Percentiles rank a stretch among this genome's conserved stretches.
Evolutionary conservation across 2,797 vertebrate genomes (phyloP).

Genomic region (Chloroceryle amazona): DNA sequence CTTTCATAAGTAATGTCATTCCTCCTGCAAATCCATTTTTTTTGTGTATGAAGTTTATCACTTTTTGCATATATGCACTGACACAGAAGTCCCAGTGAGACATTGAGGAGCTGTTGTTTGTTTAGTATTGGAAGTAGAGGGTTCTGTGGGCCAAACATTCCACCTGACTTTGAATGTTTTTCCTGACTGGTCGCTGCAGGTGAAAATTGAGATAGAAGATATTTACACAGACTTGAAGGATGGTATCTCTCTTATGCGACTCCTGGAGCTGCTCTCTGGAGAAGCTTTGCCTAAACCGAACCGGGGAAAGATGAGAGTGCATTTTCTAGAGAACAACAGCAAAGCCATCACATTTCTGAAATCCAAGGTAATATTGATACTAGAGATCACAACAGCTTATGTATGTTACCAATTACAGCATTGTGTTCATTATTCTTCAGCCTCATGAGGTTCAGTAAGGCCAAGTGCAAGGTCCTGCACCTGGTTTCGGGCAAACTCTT

Average conservation of each 20-base stretch:
- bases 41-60: neutral
- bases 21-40: neutral
- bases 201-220: slow-evolving; percentile 80
- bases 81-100: neutral
- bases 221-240: slow-evolving; percentile 88
- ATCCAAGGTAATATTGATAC: slow-evolving; percentile 81
- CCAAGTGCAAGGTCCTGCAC: no score
- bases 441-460: neutral
- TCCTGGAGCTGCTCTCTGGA: slow-evolving; percentile 89
- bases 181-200: slow-evolving; percentile 74
- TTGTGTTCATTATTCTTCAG: neutral
- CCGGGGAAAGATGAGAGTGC: slow-evolving; percentile 84
- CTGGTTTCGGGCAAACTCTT: neutral
- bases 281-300: slow-evolving; percentile 83
- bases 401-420: neutral
- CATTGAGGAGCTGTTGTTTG: neutral
- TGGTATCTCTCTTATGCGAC: slow-evolving; percentile 84
- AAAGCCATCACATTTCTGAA: slow-evolving; percentile 91
- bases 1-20: neutral
- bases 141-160: neutral
- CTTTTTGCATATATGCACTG: neutral
- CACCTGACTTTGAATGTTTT: neutral
- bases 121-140: neutral
- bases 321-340: slow-evolving; percentile 94
- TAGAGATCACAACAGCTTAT: neutral